Conservation (phyloP, 1,140 invertebrate genomes). For the Gryon sp. region DNA sequence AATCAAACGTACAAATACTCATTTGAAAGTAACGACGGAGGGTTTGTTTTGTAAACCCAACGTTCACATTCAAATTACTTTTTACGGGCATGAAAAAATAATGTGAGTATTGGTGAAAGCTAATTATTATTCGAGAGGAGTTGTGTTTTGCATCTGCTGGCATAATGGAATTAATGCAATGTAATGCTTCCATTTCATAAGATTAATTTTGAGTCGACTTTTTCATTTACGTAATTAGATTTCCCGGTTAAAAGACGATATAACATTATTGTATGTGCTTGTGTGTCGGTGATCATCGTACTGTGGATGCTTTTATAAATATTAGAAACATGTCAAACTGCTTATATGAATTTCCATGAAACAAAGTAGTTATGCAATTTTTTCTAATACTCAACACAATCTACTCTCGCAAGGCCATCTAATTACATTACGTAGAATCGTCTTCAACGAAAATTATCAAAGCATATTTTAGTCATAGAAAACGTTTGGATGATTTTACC, state of each 20-base stretch:
- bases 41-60: too few relatives aligned
- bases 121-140: constrained; percentile 49
- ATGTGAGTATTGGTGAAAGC: constrained; percentile 37
- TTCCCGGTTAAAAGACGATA: constrained; percentile 14
- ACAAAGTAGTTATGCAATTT: too few relatives aligned
- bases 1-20: constrained; percentile 2
- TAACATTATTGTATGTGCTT: constrained; percentile 23
- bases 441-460: too few relatives aligned
- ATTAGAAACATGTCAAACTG: too few relatives aligned
- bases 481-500: too few relatives aligned
- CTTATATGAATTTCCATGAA: too few relatives aligned
- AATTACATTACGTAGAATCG: too few relatives aligned
- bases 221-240: constrained; percentile 50
- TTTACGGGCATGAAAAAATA: constrained; percentile 29
- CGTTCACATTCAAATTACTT: constrained; percentile 45
- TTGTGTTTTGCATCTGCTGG: constrained; percentile 12
- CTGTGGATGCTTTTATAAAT: too few relatives aligned
- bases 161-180: constrained; percentile 45
- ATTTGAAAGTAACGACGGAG: constrained; percentile 39
- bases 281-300: background rate
- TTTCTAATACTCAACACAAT: too few relatives aligned
- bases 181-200: constrained; percentile 37
- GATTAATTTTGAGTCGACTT: constrained; percentile 34
- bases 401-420: too few relatives aligned
- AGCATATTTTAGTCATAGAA: too few relatives aligned